Evolutionary conservation across 1,140 invertebrate genomes (phyloP).

Genomic region (Drosophila pseudoobscura): DNA sequence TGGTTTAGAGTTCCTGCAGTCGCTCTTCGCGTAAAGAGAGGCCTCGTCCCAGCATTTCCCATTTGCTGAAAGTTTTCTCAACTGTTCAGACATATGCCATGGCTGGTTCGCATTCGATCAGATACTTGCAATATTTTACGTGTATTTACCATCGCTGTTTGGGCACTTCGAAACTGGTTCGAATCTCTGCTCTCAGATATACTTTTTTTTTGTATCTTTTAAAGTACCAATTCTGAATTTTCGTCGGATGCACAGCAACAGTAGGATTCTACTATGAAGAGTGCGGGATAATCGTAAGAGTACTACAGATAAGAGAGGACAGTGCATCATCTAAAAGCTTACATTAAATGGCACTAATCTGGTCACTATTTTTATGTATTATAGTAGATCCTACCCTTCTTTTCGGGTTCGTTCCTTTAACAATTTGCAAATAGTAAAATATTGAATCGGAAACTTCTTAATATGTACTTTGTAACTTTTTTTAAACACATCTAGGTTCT

Average conservation of each 20-base stretch:
- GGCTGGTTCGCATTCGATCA: slow-evolving; percentile 29
- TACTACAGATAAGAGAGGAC: background rate
- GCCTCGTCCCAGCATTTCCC: slow-evolving; percentile 51
- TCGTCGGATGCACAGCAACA: slow-evolving; percentile 45
- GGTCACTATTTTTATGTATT: slow-evolving; percentile 11
- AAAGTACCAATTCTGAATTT: slow-evolving; percentile 49
- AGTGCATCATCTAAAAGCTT: slow-evolving; percentile 59
- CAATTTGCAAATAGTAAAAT: background rate
- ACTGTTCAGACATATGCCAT: slow-evolving; percentile 18
- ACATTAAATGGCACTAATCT: slow-evolving; percentile 54
- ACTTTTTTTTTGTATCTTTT: slow-evolving; percentile 59
- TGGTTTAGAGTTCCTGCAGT: slow-evolving; percentile 51
- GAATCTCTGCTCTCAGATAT: no score
- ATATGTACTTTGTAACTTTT: no score
- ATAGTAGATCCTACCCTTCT: background rate
- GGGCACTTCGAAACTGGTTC: slow-evolving; percentile 13
- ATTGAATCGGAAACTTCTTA: background rate
- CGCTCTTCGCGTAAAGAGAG: slow-evolving; percentile 59
- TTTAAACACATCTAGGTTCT: no score
- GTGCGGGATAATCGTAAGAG: background rate
- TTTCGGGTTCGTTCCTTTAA: background rate
- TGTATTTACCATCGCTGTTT: slow-evolving; percentile 80
- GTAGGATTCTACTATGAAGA: slow-evolving; percentile 36
- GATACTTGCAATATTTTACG: slow-evolving; percentile 75
- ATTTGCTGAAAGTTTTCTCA: slow-evolving; percentile 51